Evolutionary conservation across 2,113 vertebrate genomes (phyloP).

Genomic region (Notothenia coriiceps): DNA sequence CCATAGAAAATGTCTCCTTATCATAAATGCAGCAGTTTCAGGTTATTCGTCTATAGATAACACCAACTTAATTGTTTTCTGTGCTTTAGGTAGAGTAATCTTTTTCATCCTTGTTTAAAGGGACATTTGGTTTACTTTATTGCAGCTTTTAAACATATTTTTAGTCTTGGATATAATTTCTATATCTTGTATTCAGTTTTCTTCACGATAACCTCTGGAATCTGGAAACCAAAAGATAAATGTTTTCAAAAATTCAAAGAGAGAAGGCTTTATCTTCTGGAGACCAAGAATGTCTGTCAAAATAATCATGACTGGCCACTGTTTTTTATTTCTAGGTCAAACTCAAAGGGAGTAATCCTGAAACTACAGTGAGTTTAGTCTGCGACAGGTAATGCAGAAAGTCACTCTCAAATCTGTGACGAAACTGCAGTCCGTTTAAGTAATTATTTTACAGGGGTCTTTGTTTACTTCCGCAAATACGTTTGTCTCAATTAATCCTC

Average conservation of each 20-base stretch:
- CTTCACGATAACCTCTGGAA: neutral
- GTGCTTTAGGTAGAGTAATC: neutral
- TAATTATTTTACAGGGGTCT: no score
- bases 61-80: neutral
- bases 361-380: neutral
- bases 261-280: no score
- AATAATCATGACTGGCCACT: no score
- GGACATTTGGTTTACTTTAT: neutral
- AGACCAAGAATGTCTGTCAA: no score
- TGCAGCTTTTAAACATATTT: neutral
- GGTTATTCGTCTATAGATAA: neutral
- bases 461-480: neutral
- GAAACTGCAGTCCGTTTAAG: no score
- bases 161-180: neutral
- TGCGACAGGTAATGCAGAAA: neutral
- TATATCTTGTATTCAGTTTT: neutral
- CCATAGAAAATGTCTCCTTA: neutral
- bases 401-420: neutral
- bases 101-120: neutral
- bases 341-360: no score
- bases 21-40: neutral
- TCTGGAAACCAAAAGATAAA: neutral
- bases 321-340: no score
- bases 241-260: neutral
- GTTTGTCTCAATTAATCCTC: slow-evolving; percentile 10